Evolutionary conservation across 2,113 vertebrate species (phyloP).

Genomic region (Ellobius talpinus): DNA sequence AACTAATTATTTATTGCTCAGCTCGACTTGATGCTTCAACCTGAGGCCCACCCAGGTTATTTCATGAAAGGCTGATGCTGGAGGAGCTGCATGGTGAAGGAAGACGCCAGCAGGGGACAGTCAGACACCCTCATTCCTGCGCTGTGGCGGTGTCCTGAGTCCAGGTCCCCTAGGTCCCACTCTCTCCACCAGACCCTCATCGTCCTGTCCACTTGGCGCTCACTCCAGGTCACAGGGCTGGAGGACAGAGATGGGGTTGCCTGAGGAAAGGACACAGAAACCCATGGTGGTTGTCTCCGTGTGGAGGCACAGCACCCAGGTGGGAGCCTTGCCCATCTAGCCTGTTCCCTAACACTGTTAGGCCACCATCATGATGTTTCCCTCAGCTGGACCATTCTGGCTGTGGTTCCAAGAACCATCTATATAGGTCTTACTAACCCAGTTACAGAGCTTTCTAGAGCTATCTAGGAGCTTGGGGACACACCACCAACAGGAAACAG

Average conservation of each 20-base stretch:
- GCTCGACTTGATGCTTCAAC: not conserved
- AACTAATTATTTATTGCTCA: not conserved
- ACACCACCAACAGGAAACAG: not conserved
- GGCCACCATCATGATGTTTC: fast-evolving
- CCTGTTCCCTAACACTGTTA: not conserved
- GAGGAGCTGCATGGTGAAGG: not conserved
- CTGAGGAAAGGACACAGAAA: fast-evolving
- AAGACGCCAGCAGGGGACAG: fast-evolving
- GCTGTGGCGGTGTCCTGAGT: fast-evolving
- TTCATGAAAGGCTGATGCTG: not conserved
- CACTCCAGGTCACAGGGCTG: fast-evolving
- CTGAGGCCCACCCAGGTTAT: not conserved
- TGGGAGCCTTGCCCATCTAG: not conserved
- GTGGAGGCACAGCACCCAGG: fast-evolving
- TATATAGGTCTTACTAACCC: not conserved
- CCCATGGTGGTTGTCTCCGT: not conserved
- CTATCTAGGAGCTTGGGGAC: not conserved
- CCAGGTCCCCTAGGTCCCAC: fast-evolving
- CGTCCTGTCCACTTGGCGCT: fast-evolving
- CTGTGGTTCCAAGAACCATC: fast-evolving
- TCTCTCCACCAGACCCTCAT: not conserved
- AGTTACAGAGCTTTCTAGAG: not conserved
- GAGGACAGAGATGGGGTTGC: fast-evolving
- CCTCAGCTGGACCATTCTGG: not conserved
- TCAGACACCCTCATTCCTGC: not conserved